phyloP scores from a whole-genome alignment of 64 coral and sea anemone species.

The Montipora cactus region DNA sequence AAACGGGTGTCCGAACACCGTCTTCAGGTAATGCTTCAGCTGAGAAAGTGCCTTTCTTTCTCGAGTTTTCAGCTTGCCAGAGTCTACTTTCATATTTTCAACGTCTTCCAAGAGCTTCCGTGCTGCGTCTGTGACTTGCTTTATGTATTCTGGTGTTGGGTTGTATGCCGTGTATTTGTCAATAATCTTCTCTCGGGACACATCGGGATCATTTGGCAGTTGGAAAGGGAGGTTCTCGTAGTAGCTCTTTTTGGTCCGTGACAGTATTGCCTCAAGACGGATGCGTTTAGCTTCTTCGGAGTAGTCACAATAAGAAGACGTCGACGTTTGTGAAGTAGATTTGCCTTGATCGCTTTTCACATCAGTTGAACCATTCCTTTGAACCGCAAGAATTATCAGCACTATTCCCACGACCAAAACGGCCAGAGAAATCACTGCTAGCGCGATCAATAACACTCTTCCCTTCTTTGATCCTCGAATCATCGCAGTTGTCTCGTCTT shows the following conservation, averaged over 20 bases:
- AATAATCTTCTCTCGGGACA: conserved; percentile 19
- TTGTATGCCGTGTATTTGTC: conserved; percentile 73
- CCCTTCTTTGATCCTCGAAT: not conserved
- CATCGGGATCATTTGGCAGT: conserved; percentile 45
- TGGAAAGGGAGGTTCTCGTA: conserved; percentile 39
- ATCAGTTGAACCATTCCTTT: not conserved
- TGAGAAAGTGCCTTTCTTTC: conserved; percentile 88
- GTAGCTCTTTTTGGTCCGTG: conserved; percentile 16
- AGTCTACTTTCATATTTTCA: conserved; percentile 59
- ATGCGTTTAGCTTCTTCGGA: conserved; percentile 58
- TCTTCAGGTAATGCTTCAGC: conserved; percentile 79
- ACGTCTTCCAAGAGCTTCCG: conserved; percentile 52
- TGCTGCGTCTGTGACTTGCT: conserved; percentile 63
- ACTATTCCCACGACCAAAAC: conserved; percentile 29
- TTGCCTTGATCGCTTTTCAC: not conserved
- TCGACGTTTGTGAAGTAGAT: not conserved
- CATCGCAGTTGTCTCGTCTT: no score
- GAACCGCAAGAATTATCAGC: not conserved
- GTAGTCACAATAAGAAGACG: conserved; percentile 29
- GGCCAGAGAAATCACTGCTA: not conserved
- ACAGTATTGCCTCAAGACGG: not conserved
- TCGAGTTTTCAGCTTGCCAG: conserved; percentile 58
- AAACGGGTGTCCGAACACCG: conserved; percentile 73
- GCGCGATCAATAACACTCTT: not conserved
- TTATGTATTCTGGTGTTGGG: conserved; percentile 59